Evolutionary conservation across 2,888 invertebrate species (phyloP).

Genomic region (Pherbina coryleti): DNA sequence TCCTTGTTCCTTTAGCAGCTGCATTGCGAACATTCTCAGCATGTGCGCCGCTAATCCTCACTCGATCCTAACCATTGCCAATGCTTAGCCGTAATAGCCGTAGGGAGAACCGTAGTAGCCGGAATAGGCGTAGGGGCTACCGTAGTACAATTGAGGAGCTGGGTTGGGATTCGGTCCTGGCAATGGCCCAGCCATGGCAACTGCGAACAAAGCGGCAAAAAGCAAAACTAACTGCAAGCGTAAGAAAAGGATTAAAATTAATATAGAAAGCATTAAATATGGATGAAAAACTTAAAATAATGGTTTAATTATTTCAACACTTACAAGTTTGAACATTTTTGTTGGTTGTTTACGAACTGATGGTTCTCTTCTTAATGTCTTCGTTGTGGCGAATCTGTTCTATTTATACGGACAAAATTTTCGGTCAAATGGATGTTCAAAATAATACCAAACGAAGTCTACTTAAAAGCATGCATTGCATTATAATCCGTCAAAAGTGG

Average conservation of each 20-base stretch:
- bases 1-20: constrained; percentile 48
- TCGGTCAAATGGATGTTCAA: background rate
- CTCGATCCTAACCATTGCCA: background rate
- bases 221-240: constrained; percentile 56
- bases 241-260: background rate
- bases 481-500: too few species aligned
- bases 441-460: too few species aligned
- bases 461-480: too few species aligned
- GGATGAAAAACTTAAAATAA: background rate
- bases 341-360: constrained; percentile 44
- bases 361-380: constrained; percentile 54
- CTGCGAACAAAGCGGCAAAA: constrained; percentile 61
- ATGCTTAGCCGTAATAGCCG: constrained; percentile 59
- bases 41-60: constrained; percentile 7
- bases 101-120: constrained; percentile 61
- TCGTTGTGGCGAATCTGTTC: constrained; percentile 19
- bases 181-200: constrained; percentile 58
- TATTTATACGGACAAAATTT: constrained; percentile 53
- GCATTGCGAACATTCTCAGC: constrained; percentile 36
- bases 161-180: constrained; percentile 56
- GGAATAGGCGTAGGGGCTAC: constrained; percentile 61
- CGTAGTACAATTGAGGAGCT: constrained; percentile 60
- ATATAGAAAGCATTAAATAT: background rate
- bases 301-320: constrained; percentile 27
- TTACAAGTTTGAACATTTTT: constrained; percentile 65